Evolutionary conservation across 2,113 vertebrate genomes (phyloP).

Genomic region (Pomatorhinus ruficollis): DNA sequence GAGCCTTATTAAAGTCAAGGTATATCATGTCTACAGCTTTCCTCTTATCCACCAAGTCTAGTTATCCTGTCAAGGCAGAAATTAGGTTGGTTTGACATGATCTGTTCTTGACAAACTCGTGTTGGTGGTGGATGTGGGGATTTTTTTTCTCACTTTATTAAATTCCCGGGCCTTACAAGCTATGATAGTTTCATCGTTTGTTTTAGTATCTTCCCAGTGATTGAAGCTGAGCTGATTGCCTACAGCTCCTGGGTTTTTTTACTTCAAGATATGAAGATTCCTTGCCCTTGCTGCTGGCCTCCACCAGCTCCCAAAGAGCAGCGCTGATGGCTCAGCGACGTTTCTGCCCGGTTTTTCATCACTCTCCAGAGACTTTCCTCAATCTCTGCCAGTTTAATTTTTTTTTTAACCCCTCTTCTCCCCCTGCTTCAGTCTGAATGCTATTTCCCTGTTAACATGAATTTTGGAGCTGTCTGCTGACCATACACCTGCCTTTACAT

Average conservation of each 20-base stretch:
- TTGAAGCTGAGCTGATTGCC: conserved; percentile 57
- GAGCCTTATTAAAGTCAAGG: conserved; percentile 59
- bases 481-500: not conserved
- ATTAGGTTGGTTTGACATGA: conserved; percentile 70
- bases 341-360: not conserved
- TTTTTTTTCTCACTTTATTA: conserved; percentile 35
- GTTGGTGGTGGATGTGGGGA: conserved; percentile 2
- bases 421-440: not conserved
- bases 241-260: not conserved
- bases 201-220: conserved; percentile 38
- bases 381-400: not conserved
- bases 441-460: not conserved
- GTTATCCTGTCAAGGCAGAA: conserved; percentile 64
- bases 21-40: conserved; percentile 57
- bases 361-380: not conserved
- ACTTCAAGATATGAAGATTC: conserved; percentile 44
- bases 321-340: not conserved
- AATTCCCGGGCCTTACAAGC: conserved; percentile 42
- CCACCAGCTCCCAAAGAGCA: not conserved
- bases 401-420: not conserved
- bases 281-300: conserved; percentile 21
- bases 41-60: conserved; percentile 45
- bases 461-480: not conserved
- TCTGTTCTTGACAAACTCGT: conserved; percentile 61
- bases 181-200: conserved; percentile 47